phyloP scores from a whole-genome alignment of 2,113 vertebrate genomes.

The Brienomyrus brachyistius region DNA sequence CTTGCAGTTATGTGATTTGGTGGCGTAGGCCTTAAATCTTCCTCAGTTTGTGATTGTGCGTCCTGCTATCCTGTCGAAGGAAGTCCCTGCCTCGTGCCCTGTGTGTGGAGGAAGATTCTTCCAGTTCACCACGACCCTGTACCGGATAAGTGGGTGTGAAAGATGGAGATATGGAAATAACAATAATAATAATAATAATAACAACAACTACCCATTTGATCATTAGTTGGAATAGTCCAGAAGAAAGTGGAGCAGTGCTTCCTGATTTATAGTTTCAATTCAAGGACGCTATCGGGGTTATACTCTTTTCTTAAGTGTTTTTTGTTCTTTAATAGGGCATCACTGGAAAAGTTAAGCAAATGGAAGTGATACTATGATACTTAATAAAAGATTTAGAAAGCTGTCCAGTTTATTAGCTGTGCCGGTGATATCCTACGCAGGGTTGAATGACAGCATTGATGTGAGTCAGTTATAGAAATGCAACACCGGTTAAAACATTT shows the following conservation, averaged over 20 bases:
- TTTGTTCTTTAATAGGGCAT: not conserved
- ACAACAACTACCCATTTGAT: not conserved
- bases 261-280: not conserved
- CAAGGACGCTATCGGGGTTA: not conserved
- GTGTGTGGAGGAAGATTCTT: not conserved
- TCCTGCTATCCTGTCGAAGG: not conserved
- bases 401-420: constrained; percentile 9
- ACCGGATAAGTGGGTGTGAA: not conserved
- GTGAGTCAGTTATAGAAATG: constrained; percentile 12
- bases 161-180: not conserved
- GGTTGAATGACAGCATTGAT: not conserved
- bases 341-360: constrained; percentile 12
- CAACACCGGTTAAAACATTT: constrained; percentile 4
- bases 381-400: constrained; percentile 11
- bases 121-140: not conserved
- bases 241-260: not conserved
- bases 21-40: not conserved
- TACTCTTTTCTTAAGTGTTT: not conserved
- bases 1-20: not conserved
- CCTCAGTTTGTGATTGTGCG: not conserved
- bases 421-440: not conserved
- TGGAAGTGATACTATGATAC: not conserved
- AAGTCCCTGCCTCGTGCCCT: not conserved
- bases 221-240: not conserved
- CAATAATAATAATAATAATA: not conserved